These are phyloP conservation scores for Agrotis clavis DNA, from an alignment of 2,888 invertebrate genomes.

Conservation along the genomic window DNA sequence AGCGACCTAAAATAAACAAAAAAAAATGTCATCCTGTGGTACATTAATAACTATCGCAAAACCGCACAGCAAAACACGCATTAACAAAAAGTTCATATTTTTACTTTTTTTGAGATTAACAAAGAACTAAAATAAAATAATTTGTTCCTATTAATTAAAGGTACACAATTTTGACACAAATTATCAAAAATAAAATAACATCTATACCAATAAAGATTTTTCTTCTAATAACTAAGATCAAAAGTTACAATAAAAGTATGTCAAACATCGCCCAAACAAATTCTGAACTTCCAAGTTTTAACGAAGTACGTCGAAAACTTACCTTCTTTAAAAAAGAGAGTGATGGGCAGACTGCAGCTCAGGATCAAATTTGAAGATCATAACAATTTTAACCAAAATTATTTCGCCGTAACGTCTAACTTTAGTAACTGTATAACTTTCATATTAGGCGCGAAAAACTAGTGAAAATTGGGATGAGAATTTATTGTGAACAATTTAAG, in stretches of 20 bases:
- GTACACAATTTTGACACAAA: not conserved
- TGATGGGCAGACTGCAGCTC: slow-evolving; percentile 62
- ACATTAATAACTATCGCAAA: slow-evolving; percentile 21
- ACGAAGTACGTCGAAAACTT: slow-evolving; percentile 68
- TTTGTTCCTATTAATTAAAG: not conserved
- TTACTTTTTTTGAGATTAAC: not conserved
- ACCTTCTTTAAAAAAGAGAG: slow-evolving; percentile 67
- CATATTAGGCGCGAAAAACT: slow-evolving; percentile 52
- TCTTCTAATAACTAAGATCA: not conserved
- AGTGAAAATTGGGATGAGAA: slow-evolving; percentile 10
- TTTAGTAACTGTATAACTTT: slow-evolving; percentile 70
- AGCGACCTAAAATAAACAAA: too few relatives aligned
- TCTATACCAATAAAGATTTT: too few relatives aligned
- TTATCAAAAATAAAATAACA: not conserved
- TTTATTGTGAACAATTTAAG: slow-evolving; percentile 11
- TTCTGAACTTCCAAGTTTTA: slow-evolving; percentile 57
- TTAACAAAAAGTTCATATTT: not conserved
- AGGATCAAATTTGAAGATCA: slow-evolving; percentile 69
- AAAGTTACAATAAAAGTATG: slow-evolving; percentile 33
- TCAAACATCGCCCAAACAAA: slow-evolving; percentile 43
- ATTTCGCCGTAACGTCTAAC: slow-evolving; percentile 63
- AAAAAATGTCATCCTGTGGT: not conserved
- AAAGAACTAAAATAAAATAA: not conserved
- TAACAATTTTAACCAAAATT: slow-evolving; percentile 64
- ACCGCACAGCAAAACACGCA: slow-evolving; percentile 11